phyloP scores from a whole-genome alignment of 2,113 vertebrate species.

The Cromileptes altivelis region DNA sequence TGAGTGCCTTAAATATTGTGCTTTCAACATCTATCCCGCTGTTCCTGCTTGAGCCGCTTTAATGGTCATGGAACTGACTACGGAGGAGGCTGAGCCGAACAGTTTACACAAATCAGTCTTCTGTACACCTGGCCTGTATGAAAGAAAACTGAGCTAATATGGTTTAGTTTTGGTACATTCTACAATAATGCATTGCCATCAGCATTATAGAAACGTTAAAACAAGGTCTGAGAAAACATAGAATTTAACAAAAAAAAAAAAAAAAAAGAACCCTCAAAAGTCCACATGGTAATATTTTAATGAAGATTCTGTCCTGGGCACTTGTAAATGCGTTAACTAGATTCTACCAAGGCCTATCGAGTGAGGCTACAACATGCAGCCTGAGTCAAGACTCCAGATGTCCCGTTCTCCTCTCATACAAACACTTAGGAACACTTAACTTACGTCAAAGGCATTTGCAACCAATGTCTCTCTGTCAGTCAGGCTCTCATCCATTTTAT shows the following conservation, averaged over 20 bases:
- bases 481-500: conserved; percentile 16
- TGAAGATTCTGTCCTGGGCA: conserved; percentile 80
- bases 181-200: conserved; percentile 73
- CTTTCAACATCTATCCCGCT: conserved; percentile 68
- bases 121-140: conserved; percentile 41
- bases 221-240: conserved; percentile 57
- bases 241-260: conserved; percentile 9
- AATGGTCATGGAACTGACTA: conserved; percentile 51
- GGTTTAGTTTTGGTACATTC: conserved; percentile 80
- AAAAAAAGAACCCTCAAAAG: conserved; percentile 54
- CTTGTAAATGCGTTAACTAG: conserved; percentile 79
- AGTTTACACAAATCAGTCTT: conserved; percentile 36
- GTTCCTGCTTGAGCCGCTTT: conserved; percentile 47
- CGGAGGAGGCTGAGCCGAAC: conserved; percentile 52
- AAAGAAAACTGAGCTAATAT: conserved; percentile 54
- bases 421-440: conserved; percentile 24
- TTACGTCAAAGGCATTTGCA: conserved; percentile 65
- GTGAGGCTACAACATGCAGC: conserved; percentile 77
- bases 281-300: conserved; percentile 69
- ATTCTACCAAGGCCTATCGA: conserved; percentile 77
- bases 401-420: conserved; percentile 49
- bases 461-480: conserved; percentile 52
- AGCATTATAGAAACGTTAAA: conserved; percentile 66
- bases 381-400: conserved; percentile 67
- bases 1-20: conserved; percentile 80